Evolutionary conservation across 2,113 vertebrate genomes (phyloP).

Genomic region (Orycteropus afer): DNA sequence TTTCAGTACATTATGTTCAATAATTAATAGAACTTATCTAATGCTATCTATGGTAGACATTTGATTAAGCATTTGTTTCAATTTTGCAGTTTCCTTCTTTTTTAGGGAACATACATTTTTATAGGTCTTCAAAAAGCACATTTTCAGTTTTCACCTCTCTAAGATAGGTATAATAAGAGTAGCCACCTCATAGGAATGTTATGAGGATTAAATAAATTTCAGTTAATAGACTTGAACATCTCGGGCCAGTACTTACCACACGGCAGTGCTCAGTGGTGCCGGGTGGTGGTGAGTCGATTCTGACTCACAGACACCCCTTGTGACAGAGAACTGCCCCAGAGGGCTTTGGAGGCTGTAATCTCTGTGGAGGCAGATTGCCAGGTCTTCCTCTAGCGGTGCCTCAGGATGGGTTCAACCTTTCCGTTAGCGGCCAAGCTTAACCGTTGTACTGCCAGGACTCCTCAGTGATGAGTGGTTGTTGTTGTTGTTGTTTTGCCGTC

Average conservation of each 20-base stretch:
- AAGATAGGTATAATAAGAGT: background rate
- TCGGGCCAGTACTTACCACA: background rate
- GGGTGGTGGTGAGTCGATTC: too few relatives aligned
- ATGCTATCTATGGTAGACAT: background rate
- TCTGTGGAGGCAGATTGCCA: background rate
- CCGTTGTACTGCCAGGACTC: background rate
- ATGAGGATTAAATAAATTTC: background rate
- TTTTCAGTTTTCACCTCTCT: conserved; percentile 48
- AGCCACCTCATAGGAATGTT: background rate
- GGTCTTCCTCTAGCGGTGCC: background rate
- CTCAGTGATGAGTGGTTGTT: background rate
- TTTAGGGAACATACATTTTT: conserved; percentile 13
- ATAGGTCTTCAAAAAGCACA: background rate
- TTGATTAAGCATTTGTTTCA: conserved; percentile 46
- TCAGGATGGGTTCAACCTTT: background rate
- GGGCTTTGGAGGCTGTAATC: background rate
- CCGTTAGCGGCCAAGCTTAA: background rate
- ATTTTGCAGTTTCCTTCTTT: conserved; percentile 20
- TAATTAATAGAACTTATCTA: background rate
- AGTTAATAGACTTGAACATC: conserved; percentile 14
- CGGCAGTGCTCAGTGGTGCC: background rate
- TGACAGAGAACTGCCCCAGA: background rate
- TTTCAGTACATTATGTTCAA: conserved; percentile 1
- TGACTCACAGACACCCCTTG: too few relatives aligned
- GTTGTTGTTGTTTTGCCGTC: too few relatives aligned